Evolutionary conservation across 2,113 vertebrate species (phyloP).

Genomic region (Leiothrix lutea): DNA sequence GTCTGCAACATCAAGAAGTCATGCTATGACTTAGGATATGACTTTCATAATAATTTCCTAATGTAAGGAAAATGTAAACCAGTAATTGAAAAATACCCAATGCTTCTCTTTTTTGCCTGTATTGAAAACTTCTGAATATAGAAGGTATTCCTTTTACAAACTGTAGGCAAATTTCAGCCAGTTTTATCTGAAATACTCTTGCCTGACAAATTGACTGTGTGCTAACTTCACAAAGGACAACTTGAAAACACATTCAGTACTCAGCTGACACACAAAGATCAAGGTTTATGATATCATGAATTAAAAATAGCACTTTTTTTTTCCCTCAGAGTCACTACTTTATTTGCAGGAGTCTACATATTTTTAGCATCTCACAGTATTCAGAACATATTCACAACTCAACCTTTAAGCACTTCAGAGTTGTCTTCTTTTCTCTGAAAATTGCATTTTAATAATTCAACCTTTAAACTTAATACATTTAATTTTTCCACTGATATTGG

Average conservation of each 20-base stretch:
- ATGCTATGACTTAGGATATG: not conserved
- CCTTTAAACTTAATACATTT: slow-evolving; percentile 41
- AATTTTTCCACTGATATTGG: slow-evolving; percentile 33
- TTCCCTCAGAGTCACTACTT: not conserved
- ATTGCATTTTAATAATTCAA: slow-evolving; percentile 38
- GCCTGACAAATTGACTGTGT: not conserved
- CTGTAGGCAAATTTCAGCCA: not conserved
- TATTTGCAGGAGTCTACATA: not conserved
- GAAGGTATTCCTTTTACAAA: not conserved
- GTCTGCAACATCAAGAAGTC: not conserved
- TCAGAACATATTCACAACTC: not conserved
- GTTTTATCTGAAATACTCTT: not conserved
- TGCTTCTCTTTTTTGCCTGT: not conserved
- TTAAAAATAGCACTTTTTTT: not conserved
- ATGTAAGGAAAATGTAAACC: not conserved
- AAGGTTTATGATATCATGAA: not conserved
- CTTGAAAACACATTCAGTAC: not conserved
- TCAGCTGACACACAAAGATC: not conserved
- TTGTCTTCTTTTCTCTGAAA: slow-evolving; percentile 22
- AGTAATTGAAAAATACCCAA: not conserved
- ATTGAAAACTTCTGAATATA: not conserved
- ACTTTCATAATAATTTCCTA: not conserved
- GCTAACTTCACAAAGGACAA: not conserved
- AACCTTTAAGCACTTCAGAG: slow-evolving; percentile 57
- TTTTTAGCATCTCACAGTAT: slow-evolving; percentile 22